Evolutionary conservation across 2,888 invertebrate genomes (phyloP), one percentile per base, ranked within the genome.

Genomic region (Abrostola tripartita): DNA sequence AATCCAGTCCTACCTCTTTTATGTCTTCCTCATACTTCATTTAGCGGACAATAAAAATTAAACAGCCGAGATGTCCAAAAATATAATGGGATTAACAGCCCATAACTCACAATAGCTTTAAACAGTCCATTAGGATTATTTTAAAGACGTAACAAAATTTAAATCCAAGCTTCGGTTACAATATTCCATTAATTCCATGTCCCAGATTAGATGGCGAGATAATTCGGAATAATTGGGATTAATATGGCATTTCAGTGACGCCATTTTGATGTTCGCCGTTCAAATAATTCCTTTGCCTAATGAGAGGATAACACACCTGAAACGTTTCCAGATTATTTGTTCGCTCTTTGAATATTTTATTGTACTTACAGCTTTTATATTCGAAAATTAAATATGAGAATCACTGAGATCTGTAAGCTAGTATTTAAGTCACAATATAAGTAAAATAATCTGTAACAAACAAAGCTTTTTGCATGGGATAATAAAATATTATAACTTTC

Each of bases 11-110:
- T 12, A 37, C 37, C 35, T 14, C 7, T 35, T 59, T 77, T 65
- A 69, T 65, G 40, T 53, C 78, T 78, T 78, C 81, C 78, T 78
- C 68, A 79, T 78, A 67, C 74, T 63, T 77, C 63, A 65, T 63
- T 50, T 12, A 35, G 51, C 36, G 47, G 61, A 78, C 63, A 78
- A 65, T 77, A 67, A 77, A 68, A 68, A 61, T 66, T 67, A 62
- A 67, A 71, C 37, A 38, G 37, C n/a, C 49, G 14, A 47, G 59
- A 42, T 55, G 54, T 41, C 69, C 67, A 44, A 73, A 78, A 71
- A 69, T 69, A 69, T 69, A 61, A 63, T 59, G 51, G 69, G 69
- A 78, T 72, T 78, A 71, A 78, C 69, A 71, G 81, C 51, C 57
- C 52, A 71, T 78, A 72, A 80, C 61, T 78, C 74, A 77, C 38